These are phyloP conservation scores for Sympetrum striolatum DNA, from an alignment of 2,888 invertebrate species.

Conservation along the genomic window DNA sequence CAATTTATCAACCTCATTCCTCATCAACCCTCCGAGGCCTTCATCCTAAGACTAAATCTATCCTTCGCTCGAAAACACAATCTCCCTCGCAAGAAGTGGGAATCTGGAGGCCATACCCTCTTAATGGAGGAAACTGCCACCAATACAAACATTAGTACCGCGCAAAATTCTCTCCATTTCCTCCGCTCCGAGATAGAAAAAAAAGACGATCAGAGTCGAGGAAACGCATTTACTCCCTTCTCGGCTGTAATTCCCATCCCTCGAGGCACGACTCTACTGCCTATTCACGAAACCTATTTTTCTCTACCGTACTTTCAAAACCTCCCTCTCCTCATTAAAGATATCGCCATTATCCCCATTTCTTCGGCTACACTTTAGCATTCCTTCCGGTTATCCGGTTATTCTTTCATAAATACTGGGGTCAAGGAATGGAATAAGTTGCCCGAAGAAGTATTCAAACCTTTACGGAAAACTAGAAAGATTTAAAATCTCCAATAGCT, in stretches of 20 bases:
- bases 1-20: not conserved
- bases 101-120: not conserved
- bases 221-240: not conserved
- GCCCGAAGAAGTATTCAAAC: no score
- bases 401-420: no score
- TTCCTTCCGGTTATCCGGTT: not conserved
- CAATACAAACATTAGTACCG: not conserved
- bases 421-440: no score
- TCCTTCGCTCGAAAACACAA: not conserved
- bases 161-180: not conserved
- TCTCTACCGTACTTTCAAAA: not conserved
- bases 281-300: not conserved
- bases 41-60: not conserved
- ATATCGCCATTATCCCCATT: not conserved
- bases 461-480: no score
- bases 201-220: not conserved
- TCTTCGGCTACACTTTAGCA: not conserved
- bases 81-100: not conserved
- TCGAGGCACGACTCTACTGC: not conserved
- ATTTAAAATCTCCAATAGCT: no score
- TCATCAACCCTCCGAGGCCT: not conserved
- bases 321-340: not conserved
- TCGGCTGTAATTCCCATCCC: not conserved
- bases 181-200: not conserved
- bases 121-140: not conserved